Percentiles rank a stretch among this genome's conserved stretches.
These are phyloP conservation scores for Adineta ricciae DNA, from an alignment of 2,888 invertebrate genomes.

Conservation along the genomic window DNA sequence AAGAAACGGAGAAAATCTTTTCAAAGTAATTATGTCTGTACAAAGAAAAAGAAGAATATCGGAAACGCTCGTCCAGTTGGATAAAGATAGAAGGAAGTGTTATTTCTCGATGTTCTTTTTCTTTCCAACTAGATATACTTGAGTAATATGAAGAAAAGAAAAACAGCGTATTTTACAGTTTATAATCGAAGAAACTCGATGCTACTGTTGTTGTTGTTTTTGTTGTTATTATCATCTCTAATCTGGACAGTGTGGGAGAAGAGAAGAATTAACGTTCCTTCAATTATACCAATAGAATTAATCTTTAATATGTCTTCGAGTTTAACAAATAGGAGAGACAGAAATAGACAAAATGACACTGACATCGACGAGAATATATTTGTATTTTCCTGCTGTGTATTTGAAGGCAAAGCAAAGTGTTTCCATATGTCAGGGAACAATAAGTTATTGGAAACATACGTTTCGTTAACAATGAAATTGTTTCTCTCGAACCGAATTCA, in stretches of 20 bases:
- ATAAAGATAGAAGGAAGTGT: background rate
- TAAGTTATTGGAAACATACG: too few species aligned
- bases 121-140: background rate
- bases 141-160: too few species aligned
- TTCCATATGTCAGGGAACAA: too few species aligned
- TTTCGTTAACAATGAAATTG: too few species aligned
- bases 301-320: background rate
- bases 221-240: too few species aligned
- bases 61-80: background rate
- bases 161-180: too few species aligned
- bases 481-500: too few species aligned
- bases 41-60: background rate
- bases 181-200: too few species aligned
- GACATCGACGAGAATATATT: background rate
- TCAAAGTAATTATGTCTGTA: background rate
- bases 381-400: background rate
- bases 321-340: background rate
- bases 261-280: too few species aligned
- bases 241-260: too few species aligned
- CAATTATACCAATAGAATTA: background rate
- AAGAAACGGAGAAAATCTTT: background rate
- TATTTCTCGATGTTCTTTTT: background rate
- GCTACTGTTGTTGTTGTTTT: too few species aligned
- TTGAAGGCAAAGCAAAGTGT: background rate
- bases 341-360: background rate